phyloP scores from a whole-genome alignment of 2,113 vertebrate genomes.

The Ornithorhynchus anatinus region DNA sequence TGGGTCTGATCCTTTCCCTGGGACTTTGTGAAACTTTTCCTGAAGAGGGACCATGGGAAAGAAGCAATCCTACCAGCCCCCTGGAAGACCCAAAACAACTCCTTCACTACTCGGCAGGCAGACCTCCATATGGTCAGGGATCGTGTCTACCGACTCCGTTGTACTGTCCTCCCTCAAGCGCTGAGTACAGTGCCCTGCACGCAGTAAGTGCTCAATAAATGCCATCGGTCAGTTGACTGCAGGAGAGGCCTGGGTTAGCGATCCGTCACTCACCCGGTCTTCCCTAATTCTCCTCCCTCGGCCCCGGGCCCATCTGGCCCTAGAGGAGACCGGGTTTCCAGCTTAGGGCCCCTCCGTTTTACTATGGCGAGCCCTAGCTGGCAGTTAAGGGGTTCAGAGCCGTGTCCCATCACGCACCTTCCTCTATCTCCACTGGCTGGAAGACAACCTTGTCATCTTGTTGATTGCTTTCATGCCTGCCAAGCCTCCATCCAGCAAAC shows the following conservation, averaged over 20 bases:
- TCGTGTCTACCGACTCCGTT: too few relatives aligned
- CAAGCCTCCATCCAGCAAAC: constrained; percentile 34
- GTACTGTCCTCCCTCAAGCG: too few relatives aligned
- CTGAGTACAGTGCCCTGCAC: too few relatives aligned
- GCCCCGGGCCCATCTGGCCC: background rate
- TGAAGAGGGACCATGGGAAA: background rate
- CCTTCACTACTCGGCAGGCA: too few relatives aligned
- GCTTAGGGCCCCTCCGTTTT: background rate
- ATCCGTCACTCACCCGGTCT: background rate
- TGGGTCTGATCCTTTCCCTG: background rate
- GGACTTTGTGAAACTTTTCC: background rate
- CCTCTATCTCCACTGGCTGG: constrained; percentile 8
- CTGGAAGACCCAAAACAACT: background rate
- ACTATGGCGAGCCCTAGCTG: background rate
- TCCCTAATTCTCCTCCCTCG: background rate
- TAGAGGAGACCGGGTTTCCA: background rate
- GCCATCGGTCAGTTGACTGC: too few relatives aligned
- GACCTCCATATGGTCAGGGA: too few relatives aligned
- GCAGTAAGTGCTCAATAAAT: too few relatives aligned
- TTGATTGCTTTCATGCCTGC: constrained; percentile 27
- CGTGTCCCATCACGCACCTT: background rate
- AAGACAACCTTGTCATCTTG: constrained; percentile 28
- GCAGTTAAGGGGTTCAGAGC: background rate
- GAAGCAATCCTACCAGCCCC: background rate
- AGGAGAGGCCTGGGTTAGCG: background rate